Evolutionary conservation across 2,797 vertebrate genomes (phyloP).

Genomic region (Threskiornis aethiopicus): DNA sequence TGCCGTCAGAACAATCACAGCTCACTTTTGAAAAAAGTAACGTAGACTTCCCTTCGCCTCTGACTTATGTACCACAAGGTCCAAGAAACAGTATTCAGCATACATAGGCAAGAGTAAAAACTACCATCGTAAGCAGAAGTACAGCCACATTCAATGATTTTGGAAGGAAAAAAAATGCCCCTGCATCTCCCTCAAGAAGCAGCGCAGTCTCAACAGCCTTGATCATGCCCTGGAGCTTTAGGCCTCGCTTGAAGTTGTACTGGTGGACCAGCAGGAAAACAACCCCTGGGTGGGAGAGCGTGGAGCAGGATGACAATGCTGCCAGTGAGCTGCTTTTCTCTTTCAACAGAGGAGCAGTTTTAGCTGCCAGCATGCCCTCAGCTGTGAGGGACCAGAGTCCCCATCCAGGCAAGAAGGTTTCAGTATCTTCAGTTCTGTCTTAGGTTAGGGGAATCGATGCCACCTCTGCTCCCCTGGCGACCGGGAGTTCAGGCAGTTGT

Average conservation of each 20-base stretch:
- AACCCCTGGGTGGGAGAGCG: not conserved
- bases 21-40: not conserved
- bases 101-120: not conserved
- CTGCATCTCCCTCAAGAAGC: not conserved
- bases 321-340: not conserved
- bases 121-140: not conserved
- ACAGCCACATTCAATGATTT: not conserved
- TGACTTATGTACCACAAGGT: not conserved
- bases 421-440: fast-evolving
- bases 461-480: not conserved
- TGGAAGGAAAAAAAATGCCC: not conserved
- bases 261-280: not conserved
- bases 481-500: not conserved
- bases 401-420: not conserved
- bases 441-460: not conserved
- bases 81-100: not conserved
- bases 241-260: not conserved
- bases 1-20: not conserved
- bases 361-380: not conserved
- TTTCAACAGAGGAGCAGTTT: fast-evolving
- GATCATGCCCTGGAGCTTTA: not conserved
- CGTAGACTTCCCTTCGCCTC: not conserved
- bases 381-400: not conserved
- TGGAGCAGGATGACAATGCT: not conserved
- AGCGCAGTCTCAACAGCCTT: not conserved